Base-by-base conservation (phyloP, 2,797 vertebrate genomes). In the Diplodus sargus region DNA sequence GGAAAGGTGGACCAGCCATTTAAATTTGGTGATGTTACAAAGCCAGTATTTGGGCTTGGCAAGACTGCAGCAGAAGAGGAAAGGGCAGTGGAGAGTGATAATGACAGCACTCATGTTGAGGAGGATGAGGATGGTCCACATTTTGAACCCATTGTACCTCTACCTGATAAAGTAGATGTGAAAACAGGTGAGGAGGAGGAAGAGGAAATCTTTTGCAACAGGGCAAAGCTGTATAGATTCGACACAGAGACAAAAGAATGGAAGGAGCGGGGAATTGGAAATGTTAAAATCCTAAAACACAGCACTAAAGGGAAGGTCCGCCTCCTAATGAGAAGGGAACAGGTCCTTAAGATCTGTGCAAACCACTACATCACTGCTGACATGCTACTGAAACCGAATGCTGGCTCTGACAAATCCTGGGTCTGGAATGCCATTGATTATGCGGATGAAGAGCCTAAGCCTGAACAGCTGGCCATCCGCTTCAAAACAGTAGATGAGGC, bases 161-260 rank as follows among this genome's bases (percentile, higher is more conserved):
- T 99, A 52, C 98, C 98, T 76, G 97, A 99, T 85, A 99, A 99
- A 88, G 95, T 99, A 66, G 98, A 99, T 91, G 97, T 99, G 10
- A 99, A 98, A 94, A 99, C 98, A 0, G 98, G 98, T 14, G 98
- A 99, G 62, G 98, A 99, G 91, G 98, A 99, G 66, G 98, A 99
- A 81, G 97, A 99, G 85, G 97, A 98, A 85, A 96, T 99, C 87
- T 99, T 98, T 84, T 99, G 97, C 86, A 98, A 97, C 82, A 95
- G 98, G 82, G 97, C 97, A 70, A 99, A 99, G 78, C 94, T 99
- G 8, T 99, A 95, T 45, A 94, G 98, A 63, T 99, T 99, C 92
- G 98, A 99, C 88, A 87, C 94, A 0, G 97, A 99, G 73, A 93
- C 95, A 52, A 99, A 97, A 92, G 98, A 99, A 85, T 99, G 98